These are phyloP conservation scores for Zaprionus vittiger DNA, from an alignment of 1,140 invertebrate species.

Conservation along the genomic window DNA sequence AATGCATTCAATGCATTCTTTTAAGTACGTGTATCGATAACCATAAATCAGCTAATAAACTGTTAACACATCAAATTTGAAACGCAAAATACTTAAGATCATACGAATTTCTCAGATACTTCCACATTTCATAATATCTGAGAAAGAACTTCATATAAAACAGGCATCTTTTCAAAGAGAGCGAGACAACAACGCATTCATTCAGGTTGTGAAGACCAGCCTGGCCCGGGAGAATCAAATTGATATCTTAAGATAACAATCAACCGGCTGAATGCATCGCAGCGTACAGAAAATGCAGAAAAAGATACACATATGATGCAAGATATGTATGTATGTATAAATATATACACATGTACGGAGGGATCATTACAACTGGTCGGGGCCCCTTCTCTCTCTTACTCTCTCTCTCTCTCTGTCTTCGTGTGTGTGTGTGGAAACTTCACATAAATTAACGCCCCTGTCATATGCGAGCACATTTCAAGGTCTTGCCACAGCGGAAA, in stretches of 20 bases:
- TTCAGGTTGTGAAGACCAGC: neutral
- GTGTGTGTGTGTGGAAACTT: neutral
- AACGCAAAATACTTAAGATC: neutral
- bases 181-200: conserved; percentile 1
- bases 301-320: conserved; percentile 14
- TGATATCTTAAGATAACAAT: conserved; percentile 47
- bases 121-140: too few species aligned
- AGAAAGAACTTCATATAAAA: neutral
- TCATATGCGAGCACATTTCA: conserved; percentile 73
- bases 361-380: conserved; percentile 20
- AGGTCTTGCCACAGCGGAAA: conserved; percentile 59
- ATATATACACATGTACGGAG: neutral
- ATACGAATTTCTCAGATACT: neutral
- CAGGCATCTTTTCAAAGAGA: neutral
- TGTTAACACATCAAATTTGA: neutral
- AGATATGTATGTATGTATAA: conserved; percentile 2
- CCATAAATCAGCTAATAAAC: neutral
- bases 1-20: neutral
- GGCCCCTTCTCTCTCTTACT: neutral
- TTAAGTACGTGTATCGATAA: neutral
- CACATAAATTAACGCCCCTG: conserved; percentile 81
- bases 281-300: conserved; percentile 6
- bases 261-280: conserved; percentile 42
- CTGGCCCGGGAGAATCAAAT: conserved; percentile 21
- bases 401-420: neutral